These are phyloP conservation scores for Balearica regulorum DNA, from an alignment of 2,797 vertebrate genomes.

Conservation along the genomic window DNA sequence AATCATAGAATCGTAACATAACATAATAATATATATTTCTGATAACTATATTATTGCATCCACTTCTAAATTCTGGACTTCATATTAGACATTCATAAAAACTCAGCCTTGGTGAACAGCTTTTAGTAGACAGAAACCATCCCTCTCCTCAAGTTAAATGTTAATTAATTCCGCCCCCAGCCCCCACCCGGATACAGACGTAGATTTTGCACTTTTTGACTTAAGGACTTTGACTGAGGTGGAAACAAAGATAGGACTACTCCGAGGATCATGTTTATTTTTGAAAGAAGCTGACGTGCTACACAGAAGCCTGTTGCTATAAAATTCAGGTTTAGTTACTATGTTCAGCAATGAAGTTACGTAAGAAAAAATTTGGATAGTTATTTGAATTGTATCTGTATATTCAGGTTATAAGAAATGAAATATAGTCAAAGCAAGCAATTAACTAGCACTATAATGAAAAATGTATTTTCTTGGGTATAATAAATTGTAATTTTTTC, in stretches of 20 bases:
- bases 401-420: neutral
- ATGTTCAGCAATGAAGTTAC: neutral
- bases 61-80: neutral
- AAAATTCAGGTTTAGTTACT: neutral
- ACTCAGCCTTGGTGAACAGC: neutral
- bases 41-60: neutral
- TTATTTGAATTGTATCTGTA: neutral
- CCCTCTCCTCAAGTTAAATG: neutral
- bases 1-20: neutral
- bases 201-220: neutral
- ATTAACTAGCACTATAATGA: neutral
- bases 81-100: neutral
- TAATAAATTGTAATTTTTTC: neutral
- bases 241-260: neutral
- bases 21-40: neutral
- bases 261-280: neutral
- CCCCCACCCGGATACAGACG: too few relatives aligned
- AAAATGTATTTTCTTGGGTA: accelerated
- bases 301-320: neutral
- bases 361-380: neutral
- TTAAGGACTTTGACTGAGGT: neutral
- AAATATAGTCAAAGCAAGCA: neutral
- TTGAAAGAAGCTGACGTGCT: neutral
- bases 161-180: neutral
- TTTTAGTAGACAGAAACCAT: neutral